Evolutionary conservation across 2,888 invertebrate genomes (phyloP).

Genomic region (Mythimna ferrago): DNA sequence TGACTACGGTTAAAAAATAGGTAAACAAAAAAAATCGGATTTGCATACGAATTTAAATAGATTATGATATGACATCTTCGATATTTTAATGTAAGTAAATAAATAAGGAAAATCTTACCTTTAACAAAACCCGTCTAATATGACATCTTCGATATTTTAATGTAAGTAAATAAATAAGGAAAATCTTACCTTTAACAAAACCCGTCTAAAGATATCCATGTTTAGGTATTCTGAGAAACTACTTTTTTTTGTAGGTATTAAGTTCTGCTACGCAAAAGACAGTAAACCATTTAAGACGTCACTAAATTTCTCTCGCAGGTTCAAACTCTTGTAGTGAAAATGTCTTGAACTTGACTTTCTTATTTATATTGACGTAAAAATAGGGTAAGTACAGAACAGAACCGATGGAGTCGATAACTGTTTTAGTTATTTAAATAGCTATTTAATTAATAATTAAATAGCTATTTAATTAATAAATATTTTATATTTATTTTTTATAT

Average conservation of each 20-base stretch:
- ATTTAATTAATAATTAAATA: no score
- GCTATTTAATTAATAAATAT: no score
- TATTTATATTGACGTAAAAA: constrained; percentile 74
- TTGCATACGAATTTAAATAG: neutral
- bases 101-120: constrained; percentile 67
- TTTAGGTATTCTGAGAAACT: constrained; percentile 11
- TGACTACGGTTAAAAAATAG: neutral
- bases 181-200: constrained; percentile 76
- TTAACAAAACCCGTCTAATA: no score
- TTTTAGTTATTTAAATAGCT: no score
- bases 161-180: constrained; percentile 32
- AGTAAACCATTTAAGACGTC: neutral
- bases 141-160: neutral
- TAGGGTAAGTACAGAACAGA: constrained; percentile 63
- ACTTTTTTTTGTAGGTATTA: neutral
- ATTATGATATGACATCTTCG: neutral
- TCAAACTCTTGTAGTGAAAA: constrained; percentile 66
- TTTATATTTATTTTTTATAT: no score
- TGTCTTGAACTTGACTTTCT: constrained; percentile 81
- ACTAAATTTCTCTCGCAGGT: constrained; percentile 16
- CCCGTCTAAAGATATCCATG: constrained; percentile 73
- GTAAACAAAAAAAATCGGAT: neutral
- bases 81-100: constrained; percentile 31
- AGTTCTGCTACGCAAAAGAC: neutral
- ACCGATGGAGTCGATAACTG: constrained; percentile 62